A percentile compares a stretch with the other conserved stretches of the same genome.
These are phyloP conservation scores for Drosophila mercatorum DNA, from an alignment of 2,888 invertebrate species.

Conservation along the genomic window DNA sequence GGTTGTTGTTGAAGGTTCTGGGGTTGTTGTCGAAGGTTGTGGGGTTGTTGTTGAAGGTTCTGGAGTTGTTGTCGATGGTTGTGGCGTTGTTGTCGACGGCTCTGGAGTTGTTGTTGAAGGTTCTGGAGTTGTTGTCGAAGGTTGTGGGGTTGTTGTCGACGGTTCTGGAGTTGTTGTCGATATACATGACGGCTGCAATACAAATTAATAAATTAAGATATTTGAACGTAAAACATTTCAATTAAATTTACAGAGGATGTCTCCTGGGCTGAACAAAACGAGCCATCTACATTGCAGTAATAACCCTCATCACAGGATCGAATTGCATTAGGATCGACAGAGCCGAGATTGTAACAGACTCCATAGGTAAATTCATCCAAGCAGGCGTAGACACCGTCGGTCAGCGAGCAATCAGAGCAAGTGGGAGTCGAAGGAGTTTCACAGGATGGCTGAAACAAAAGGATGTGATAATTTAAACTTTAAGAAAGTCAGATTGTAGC, in stretches of 20 bases:
- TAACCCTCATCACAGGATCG: slow-evolving; percentile 30
- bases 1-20: not conserved
- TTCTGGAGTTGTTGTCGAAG: not conserved
- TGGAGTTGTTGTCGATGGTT: too few species aligned
- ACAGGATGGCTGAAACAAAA: slow-evolving; percentile 44
- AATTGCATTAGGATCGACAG: slow-evolving; percentile 17
- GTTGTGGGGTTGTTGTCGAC: not conserved
- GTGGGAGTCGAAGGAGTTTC: slow-evolving; percentile 7
- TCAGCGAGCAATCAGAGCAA: slow-evolving; percentile 52
- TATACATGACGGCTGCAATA: slow-evolving; percentile 45
- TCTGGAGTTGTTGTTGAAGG: not conserved
- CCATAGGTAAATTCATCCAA: slow-evolving; percentile 53
- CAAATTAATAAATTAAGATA: not conserved
- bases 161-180: too few species aligned
- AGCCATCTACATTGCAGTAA: slow-evolving; percentile 44
- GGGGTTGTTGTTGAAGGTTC: not conserved
- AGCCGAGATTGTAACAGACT: slow-evolving; percentile 36
- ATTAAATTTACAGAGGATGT: slow-evolving; percentile 35
- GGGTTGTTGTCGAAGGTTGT: not conserved
- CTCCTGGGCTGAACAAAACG: slow-evolving; percentile 41
- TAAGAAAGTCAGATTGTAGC: not conserved
- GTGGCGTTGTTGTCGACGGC: not conserved
- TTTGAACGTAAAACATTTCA: not conserved
- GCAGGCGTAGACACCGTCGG: slow-evolving; percentile 52
- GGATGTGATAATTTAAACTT: not conserved